Base-by-base conservation (phyloP, 2,113 vertebrate genomes). In the Coryphaenoides rupestris region DNA sequence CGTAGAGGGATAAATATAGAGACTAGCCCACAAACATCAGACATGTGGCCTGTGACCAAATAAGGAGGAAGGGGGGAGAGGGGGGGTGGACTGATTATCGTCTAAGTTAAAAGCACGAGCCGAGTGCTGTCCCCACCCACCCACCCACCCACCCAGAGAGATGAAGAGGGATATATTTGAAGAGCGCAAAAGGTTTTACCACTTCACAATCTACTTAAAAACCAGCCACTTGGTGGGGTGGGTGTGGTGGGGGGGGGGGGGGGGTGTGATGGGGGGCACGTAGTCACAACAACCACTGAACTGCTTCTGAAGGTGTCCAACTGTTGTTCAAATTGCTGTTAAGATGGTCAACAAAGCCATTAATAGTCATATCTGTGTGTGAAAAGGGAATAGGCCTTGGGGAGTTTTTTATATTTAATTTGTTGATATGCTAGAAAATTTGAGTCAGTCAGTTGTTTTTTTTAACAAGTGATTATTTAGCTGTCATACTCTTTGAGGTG, bases 111-210 rank as follows among this genome's bases (percentile, higher is more conserved):
- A 13, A 50, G 47, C 47, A 17, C 5, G 47, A 50, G 17, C 15
- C 3, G 47, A 17, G 15, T 47, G 58, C 16, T 19, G 55, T 63
- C 61, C 26, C 28, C 40, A 55, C 19, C 45, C 52, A 17, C 24
- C 40, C 21, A 3, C 66, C 19, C 56, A 16, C 22, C 24, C 19
- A 53, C 55, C 55, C 22, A 63, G 66, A 24, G n/a, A 47, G 72
- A 79, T 70, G 73, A 76, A 72, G 63, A 77, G 64, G 75, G 65
- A 66, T 66, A 66, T 66, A 80, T 78, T 80, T 73, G 69, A 75
- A 72, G 77, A 69, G 75, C 33, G 65, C 72, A 74, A 65, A n/a
- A 76, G 72, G 72, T 67, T 72, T 24, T 70, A 79, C 53, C 33
- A 70, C 53, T 55, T 61, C 58, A 55, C 65, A 58, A 58, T 52